These are phyloP conservation scores for Cyprinodon variegatus DNA, from an alignment of 2,113 vertebrate genomes.

Conservation along the genomic window DNA sequence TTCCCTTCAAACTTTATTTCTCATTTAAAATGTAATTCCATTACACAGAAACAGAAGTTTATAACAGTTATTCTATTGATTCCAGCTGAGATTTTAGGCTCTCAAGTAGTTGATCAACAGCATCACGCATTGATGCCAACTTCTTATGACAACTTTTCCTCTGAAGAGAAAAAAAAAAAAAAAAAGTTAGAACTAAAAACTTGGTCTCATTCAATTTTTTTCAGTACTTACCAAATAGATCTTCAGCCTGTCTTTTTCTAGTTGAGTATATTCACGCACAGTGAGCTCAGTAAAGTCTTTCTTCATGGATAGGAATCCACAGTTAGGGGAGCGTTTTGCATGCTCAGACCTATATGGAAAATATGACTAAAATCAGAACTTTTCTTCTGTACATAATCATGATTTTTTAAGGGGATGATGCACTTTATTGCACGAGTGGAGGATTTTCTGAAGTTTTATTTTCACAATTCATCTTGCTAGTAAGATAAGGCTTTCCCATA, in stretches of 20 bases:
- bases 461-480: too few relatives aligned
- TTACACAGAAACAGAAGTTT: not conserved
- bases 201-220: not conserved
- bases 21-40: not conserved
- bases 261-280: constrained; percentile 76
- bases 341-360: constrained; percentile 75
- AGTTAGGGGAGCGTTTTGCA: constrained; percentile 71
- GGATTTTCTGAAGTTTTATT: too few relatives aligned
- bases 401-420: too few relatives aligned
- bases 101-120: constrained; percentile 56
- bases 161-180: constrained; percentile 43
- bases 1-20: constrained; percentile 7
- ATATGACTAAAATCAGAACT: not conserved
- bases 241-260: constrained; percentile 80
- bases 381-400: too few relatives aligned
- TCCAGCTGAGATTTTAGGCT: constrained; percentile 53
- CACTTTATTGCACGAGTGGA: too few relatives aligned
- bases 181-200: not conserved
- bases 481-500: not conserved
- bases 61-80: constrained; percentile 1
- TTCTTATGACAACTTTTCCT: constrained; percentile 72
- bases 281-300: constrained; percentile 77
- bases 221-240: constrained; percentile 77
- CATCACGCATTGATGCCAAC: constrained; percentile 71
- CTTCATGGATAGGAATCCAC: constrained; percentile 78